phyloP scores from a whole-genome alignment of 1,140 invertebrate genomes.

The Oryzaephilus surinamensis region DNA sequence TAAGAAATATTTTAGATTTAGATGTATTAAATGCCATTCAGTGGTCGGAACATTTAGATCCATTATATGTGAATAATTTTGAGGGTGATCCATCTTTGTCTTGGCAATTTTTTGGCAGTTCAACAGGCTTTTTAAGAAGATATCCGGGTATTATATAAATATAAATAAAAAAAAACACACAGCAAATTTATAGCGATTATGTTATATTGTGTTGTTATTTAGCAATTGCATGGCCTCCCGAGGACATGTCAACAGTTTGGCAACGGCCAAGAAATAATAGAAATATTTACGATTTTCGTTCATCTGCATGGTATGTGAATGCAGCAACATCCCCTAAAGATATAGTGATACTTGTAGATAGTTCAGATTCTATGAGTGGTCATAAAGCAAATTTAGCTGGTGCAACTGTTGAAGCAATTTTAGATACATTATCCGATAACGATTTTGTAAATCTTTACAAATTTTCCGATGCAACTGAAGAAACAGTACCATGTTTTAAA shows the following conservation, averaged over 20 bases:
- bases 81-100: conserved; percentile 77
- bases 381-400: conserved; percentile 52
- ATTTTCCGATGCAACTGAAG: conserved; percentile 53
- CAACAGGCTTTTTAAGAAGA: conserved; percentile 81
- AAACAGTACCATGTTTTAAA: conserved; percentile 72
- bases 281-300: conserved; percentile 82
- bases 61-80: conserved; percentile 78
- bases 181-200: not conserved
- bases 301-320: conserved; percentile 89
- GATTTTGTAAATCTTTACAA: conserved; percentile 92
- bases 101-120: conserved; percentile 95
- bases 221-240: conserved; percentile 28
- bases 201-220: conserved; percentile 3
- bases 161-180: conserved; percentile 1
- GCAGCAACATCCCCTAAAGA: conserved; percentile 97
- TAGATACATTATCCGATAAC: conserved; percentile 95
- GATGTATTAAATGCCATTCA: conserved; percentile 62
- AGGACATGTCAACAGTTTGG: conserved; percentile 51
- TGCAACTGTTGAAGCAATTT: conserved; percentile 69
- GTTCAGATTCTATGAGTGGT: conserved; percentile 96
- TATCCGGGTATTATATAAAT: conserved; percentile 59
- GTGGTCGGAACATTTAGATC: conserved; percentile 79
- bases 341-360: conserved; percentile 90
- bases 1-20: conserved; percentile 34
- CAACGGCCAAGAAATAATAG: conserved; percentile 35